These are phyloP conservation scores for Mergus octosetaceus DNA, from an alignment of 2,797 vertebrate species.

Conservation along the genomic window DNA sequence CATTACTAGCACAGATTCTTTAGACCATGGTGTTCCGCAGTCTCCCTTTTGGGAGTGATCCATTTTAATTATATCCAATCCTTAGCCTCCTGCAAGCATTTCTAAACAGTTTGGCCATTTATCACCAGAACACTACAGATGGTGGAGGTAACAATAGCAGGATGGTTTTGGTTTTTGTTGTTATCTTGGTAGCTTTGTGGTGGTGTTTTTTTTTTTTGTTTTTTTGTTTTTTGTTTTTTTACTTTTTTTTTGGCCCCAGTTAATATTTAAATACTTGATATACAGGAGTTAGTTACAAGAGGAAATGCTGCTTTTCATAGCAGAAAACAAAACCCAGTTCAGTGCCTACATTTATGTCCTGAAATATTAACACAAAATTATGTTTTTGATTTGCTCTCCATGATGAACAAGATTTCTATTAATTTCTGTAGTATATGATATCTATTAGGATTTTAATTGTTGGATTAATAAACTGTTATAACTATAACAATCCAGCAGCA, in stretches of 20 bases:
- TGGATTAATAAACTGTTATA: background rate
- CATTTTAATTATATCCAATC: background rate
- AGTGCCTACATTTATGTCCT: background rate
- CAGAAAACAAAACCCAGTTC: background rate
- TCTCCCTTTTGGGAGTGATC: background rate
- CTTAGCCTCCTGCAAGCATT: background rate
- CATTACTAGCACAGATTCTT: background rate
- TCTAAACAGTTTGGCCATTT: background rate
- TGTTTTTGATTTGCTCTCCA: background rate
- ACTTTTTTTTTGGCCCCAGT: background rate
- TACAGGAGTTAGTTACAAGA: background rate
- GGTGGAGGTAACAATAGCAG: background rate
- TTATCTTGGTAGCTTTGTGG: too few species aligned
- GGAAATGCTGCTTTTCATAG: background rate
- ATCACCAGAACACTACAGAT: background rate
- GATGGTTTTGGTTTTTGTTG: too few species aligned
- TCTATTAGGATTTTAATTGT: background rate
- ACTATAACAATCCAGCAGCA: background rate
- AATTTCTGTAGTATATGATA: background rate
- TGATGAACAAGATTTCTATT: background rate
- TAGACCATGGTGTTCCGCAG: background rate
- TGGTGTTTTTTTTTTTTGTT: too few species aligned
- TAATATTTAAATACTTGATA: background rate
- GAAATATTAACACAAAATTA: background rate
- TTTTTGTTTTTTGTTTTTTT: background rate